phyloP scores from a whole-genome alignment of 2,113 vertebrate species.

The Herpailurus yagouaroundi region DNA sequence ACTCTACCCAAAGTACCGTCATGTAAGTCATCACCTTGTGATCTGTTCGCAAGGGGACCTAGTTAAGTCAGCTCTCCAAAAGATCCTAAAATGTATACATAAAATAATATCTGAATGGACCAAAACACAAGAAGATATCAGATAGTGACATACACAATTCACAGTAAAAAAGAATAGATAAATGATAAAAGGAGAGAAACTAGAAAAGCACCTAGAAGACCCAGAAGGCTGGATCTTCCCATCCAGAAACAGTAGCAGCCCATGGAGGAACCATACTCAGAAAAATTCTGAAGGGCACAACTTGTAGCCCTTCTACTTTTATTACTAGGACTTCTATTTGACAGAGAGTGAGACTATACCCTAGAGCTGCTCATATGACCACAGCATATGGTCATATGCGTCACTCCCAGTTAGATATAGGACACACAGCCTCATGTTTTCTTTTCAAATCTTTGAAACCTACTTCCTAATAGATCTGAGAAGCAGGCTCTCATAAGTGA shows the following conservation, averaged over 20 bases:
- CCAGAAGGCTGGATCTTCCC: not conserved
- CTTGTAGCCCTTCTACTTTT: not conserved
- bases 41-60: not conserved
- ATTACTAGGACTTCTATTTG: not conserved
- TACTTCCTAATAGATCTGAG: constrained; percentile 53
- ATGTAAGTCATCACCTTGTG: not conserved
- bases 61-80: not conserved
- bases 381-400: not conserved
- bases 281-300: not conserved
- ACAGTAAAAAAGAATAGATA: not conserved
- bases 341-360: not conserved
- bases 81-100: not conserved
- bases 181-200: not conserved
- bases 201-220: not conserved
- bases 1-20: not conserved
- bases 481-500: constrained; percentile 16
- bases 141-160: not conserved
- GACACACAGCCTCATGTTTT: not conserved
- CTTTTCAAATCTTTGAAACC: constrained; percentile 33
- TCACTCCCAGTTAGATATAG: not conserved
- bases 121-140: not conserved
- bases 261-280: not conserved
- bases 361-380: not conserved
- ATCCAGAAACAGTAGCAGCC: not conserved
- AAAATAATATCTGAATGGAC: not conserved